phyloP scores from a whole-genome alignment of 2,113 vertebrate species.

The Anolis sagrei region DNA sequence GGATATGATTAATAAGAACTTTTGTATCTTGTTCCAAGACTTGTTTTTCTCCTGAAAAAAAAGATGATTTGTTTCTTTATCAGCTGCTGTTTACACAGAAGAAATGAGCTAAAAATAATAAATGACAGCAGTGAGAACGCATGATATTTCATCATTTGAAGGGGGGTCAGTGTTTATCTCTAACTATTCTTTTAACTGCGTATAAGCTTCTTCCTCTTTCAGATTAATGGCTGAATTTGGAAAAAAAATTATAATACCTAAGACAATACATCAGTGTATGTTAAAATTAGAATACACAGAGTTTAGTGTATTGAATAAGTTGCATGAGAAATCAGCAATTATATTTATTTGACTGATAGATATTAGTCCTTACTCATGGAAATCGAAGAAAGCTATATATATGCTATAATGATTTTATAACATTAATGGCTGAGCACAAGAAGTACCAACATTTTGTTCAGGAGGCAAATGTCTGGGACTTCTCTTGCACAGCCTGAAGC shows the following conservation, averaged over 20 bases:
- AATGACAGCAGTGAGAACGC: constrained; percentile 15
- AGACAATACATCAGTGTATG: not conserved
- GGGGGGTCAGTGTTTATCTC: not conserved
- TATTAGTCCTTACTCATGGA: too few species aligned
- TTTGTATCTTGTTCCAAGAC: not conserved
- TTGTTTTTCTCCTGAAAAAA: constrained; percentile 29
- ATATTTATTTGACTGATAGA: too few species aligned
- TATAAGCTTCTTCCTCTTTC: not conserved
- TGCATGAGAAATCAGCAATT: not conserved
- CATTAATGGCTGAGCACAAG: not conserved
- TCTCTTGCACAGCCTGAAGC: not conserved
- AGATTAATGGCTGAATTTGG: not conserved
- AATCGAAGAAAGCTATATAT: too few species aligned
- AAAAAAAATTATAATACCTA: not conserved
- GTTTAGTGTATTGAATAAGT: not conserved
- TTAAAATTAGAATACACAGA: not conserved
- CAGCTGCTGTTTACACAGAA: constrained; percentile 8
- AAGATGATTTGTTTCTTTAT: not conserved
- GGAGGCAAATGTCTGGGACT: not conserved
- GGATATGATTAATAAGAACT: not conserved
- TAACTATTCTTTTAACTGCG: not conserved
- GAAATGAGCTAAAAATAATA: constrained; percentile 17
- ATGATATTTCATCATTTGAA: constrained; percentile 10
- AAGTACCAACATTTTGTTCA: not conserved
- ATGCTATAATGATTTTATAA: not conserved